phyloP scores from a whole-genome alignment of 1,140 invertebrate species.

The Battus philenor region DNA sequence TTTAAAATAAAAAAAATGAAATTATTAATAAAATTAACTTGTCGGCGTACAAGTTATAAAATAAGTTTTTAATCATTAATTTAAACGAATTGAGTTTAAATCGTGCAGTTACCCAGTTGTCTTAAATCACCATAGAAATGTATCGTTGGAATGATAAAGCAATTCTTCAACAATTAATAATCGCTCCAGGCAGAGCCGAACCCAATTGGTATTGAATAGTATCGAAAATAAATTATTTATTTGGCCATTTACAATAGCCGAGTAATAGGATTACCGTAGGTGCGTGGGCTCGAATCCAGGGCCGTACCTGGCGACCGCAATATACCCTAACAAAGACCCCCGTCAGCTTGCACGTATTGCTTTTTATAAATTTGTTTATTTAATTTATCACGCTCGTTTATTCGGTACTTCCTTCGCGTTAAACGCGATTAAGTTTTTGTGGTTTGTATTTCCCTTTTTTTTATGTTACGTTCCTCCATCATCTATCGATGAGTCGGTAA shows the following conservation, averaged over 20 bases:
- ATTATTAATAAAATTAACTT: no score
- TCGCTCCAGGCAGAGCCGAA: slow-evolving; percentile 24
- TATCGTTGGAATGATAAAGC: slow-evolving; percentile 27
- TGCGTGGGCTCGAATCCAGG: slow-evolving; percentile 57
- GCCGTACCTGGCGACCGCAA: slow-evolving; percentile 43
- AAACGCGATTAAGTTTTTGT: slow-evolving; percentile 64
- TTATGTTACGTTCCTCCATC: slow-evolving; percentile 32
- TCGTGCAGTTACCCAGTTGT: no score
- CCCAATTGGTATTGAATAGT: slow-evolving; percentile 36
- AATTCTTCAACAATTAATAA: slow-evolving; percentile 32
- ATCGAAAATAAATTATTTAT: slow-evolving; percentile 69
- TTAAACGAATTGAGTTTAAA: no score
- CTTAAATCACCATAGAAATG: slow-evolving; percentile 9
- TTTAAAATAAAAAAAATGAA: no score
- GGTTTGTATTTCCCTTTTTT: slow-evolving; percentile 46
- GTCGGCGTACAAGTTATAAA: no score
- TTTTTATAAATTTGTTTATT: slow-evolving; percentile 73
- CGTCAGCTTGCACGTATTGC: slow-evolving; percentile 34
- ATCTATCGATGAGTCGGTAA: slow-evolving; percentile 37
- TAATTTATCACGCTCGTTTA: slow-evolving; percentile 70
- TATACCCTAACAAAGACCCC: slow-evolving; percentile 26
- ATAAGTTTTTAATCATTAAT: no score
- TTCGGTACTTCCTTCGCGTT: slow-evolving; percentile 60
- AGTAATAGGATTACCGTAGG: slow-evolving; percentile 64
- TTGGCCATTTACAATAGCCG: slow-evolving; percentile 53